Base-by-base conservation (phyloP, 53 echinoderm and acorn worm genomes). In the Antedon mediterranea region DNA sequence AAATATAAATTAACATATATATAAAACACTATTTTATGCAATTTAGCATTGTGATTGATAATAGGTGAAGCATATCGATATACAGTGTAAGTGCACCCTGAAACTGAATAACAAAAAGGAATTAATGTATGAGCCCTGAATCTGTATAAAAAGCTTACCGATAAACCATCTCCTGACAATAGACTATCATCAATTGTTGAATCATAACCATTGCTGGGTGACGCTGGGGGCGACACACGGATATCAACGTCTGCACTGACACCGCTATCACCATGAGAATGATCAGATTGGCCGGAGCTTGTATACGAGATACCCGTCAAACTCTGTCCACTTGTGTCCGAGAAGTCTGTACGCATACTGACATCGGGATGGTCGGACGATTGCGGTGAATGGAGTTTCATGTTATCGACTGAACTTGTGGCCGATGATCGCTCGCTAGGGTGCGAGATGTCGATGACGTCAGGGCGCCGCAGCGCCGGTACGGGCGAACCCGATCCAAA, bases 261-360 rank as follows among this genome's bases (percentile, higher is more conserved):
- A 26, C 57, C 57, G 20, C 57, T 57, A 18, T 57, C 57, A 8
- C 23, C 57, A 57, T 57, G 57, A 2, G 57, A 57, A 57, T 57
- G 57, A 57, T 57, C 57, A 57, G 57, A 57, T 15, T 15, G 11
- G 14, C 57, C 57, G 23, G 57, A 57, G 20, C 57, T 57, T 57
- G 57, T 23, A 57, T 57, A 57, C 23, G 57, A 57, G 57, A 57
- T 57, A 8, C 57, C 57, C 7, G 57, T 57, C 20, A 57, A 57
- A 57, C 57, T 57, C 57, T 57, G 57, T 57, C 57, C 57, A 57
- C 57, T 57, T 57, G 57, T 57, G 57, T 57, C 57, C 57, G 57
- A 57, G 57, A 57, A 57, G 11, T 57, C 57, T 57, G 57, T 57
- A 23, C 57, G 57, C 57, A 57, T 57, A 23, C 57, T 57, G 23